These are phyloP conservation scores for Dugesia japonica DNA, from an alignment of 2,888 invertebrate species.

Conservation along the genomic window DNA sequence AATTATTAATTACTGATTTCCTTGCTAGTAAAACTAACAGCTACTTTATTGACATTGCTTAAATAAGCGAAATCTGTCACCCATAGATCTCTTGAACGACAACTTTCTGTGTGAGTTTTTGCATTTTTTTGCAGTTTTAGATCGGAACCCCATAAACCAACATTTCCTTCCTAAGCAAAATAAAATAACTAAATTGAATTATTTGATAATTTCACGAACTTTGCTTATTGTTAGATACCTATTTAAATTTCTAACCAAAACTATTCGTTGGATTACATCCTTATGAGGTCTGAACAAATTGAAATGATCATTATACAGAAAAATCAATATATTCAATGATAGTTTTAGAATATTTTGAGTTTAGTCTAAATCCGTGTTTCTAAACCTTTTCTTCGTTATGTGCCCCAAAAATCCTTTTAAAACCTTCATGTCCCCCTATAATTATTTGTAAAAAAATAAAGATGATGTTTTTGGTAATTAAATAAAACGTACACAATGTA, in stretches of 20 bases:
- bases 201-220: constrained; percentile 38
- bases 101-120: constrained; percentile 44
- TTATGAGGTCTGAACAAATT: constrained; percentile 44
- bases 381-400: too few species aligned
- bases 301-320: too few species aligned
- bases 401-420: too few species aligned
- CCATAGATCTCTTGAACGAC: constrained; percentile 46
- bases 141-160: constrained; percentile 44
- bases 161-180: constrained; percentile 43
- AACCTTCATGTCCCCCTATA: too few species aligned
- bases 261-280: constrained; percentile 43
- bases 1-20: constrained; percentile 42
- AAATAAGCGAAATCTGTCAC: constrained; percentile 46
- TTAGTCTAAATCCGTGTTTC: too few species aligned
- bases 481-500: too few species aligned
- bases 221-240: constrained; percentile 46
- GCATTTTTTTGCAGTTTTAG: constrained; percentile 41
- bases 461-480: too few species aligned
- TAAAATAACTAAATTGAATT: constrained; percentile 11
- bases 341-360: too few species aligned
- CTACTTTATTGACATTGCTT: constrained; percentile 46
- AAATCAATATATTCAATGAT: too few species aligned
- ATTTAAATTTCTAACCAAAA: constrained; percentile 43
- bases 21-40: constrained; percentile 47
- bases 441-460: too few species aligned